phyloP scores from a whole-genome alignment of 2,888 invertebrate genomes.

The Epirrita christyi region DNA sequence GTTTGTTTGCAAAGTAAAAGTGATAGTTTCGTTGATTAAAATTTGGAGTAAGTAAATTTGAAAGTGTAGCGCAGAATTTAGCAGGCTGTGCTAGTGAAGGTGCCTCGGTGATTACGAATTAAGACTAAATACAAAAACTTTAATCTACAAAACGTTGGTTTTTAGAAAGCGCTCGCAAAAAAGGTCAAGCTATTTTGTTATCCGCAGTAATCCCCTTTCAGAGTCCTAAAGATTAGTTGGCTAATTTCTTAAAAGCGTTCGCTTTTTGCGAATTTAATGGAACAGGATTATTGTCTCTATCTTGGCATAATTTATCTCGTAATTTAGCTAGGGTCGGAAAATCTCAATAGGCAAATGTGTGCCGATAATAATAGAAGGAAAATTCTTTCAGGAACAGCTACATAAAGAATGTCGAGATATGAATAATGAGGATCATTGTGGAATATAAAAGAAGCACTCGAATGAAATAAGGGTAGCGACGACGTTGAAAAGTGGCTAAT shows the following conservation, averaged over 20 bases:
- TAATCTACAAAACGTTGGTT: neutral
- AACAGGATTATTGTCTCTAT: slow-evolving; percentile 61
- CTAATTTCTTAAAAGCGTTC: slow-evolving; percentile 78
- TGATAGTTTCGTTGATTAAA: slow-evolving; percentile 28
- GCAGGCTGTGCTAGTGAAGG: neutral
- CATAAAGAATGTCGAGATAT: slow-evolving; percentile 58
- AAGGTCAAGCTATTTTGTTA: slow-evolving; percentile 50
- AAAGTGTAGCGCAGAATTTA: neutral
- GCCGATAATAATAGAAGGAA: slow-evolving; percentile 57
- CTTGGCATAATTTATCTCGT: slow-evolving; percentile 71
- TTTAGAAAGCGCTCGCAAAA: slow-evolving; percentile 12
- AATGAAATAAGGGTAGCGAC: slow-evolving; percentile 59
- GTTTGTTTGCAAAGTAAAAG: slow-evolving; percentile 27
- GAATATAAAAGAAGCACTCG: slow-evolving; percentile 56
- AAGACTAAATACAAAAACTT: neutral
- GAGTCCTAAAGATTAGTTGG: slow-evolving; percentile 63
- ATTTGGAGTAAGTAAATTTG: slow-evolving; percentile 14
- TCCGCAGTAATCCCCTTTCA: slow-evolving; percentile 58
- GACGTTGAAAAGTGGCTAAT: slow-evolving; percentile 49
- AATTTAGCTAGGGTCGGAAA: slow-evolving; percentile 57
- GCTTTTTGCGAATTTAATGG: slow-evolving; percentile 74
- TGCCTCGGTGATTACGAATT: neutral
- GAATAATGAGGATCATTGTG: slow-evolving; percentile 68
- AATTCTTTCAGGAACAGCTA: slow-evolving; percentile 46
- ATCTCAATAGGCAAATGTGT: slow-evolving; percentile 58